phyloP scores from a whole-genome alignment of 2,797 vertebrate species.

The Cyclura pinguis region DNA sequence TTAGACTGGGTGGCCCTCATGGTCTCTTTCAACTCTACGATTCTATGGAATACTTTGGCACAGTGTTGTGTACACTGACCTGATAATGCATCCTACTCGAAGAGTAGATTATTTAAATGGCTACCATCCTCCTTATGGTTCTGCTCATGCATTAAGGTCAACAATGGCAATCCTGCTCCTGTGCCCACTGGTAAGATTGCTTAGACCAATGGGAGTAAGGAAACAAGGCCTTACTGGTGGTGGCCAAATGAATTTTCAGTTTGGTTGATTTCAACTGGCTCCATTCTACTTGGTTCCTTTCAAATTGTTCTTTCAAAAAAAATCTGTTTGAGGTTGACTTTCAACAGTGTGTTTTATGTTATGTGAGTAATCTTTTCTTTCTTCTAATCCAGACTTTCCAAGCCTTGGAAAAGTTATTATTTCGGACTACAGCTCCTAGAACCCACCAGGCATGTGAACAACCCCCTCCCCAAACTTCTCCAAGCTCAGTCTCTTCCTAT shows the following conservation, averaged over 20 bases:
- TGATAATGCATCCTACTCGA: not conserved
- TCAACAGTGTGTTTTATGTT: not conserved
- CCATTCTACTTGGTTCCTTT: not conserved
- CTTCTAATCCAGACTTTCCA: not conserved
- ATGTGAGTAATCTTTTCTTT: not conserved
- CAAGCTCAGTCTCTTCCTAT: not conserved
- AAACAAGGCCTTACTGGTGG: not conserved
- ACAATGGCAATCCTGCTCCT: not conserved
- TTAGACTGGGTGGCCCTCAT: too few relatives aligned
- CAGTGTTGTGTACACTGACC: not conserved
- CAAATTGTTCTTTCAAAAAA: not conserved
- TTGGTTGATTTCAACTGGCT: too few relatives aligned
- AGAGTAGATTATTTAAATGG: not conserved
- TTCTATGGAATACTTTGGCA: not conserved
- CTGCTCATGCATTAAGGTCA: not conserved
- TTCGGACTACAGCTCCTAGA: too few relatives aligned
- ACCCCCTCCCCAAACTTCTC: too few relatives aligned
- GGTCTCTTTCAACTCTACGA: too few relatives aligned
- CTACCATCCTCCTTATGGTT: not conserved
- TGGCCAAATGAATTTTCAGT: not conserved
- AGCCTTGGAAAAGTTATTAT: too few relatives aligned
- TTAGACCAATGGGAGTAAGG: not conserved
- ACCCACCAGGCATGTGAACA: too few relatives aligned
- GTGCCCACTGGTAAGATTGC: not conserved
- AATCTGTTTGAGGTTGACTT: not conserved